Percentiles rank a stretch among this genome's conserved stretches.
These are phyloP conservation scores for Glaucidium brasilianum DNA, from an alignment of 2,113 vertebrate species.

Conservation along the genomic window DNA sequence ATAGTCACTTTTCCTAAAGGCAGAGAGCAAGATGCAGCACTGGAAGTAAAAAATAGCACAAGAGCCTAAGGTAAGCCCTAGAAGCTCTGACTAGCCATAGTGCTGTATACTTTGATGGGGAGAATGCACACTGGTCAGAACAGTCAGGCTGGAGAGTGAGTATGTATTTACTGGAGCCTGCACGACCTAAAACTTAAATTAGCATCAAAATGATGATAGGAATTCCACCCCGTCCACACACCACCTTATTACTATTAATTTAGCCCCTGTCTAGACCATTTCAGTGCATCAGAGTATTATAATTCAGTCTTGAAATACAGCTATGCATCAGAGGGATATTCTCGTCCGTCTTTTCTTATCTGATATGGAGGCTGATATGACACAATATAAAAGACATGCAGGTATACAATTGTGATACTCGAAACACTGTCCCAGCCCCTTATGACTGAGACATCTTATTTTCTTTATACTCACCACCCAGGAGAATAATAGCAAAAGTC, in stretches of 20 bases:
- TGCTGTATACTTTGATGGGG: background rate
- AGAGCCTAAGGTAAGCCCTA: conserved; percentile 29
- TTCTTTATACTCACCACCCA: background rate
- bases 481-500: background rate
- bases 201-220: background rate
- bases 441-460: background rate
- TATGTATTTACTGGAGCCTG: background rate
- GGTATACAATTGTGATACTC: background rate
- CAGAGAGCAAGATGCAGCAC: background rate
- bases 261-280: background rate
- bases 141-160: background rate
- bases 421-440: background rate
- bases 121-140: background rate
- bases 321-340: background rate
- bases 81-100: background rate
- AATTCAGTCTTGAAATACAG: background rate
- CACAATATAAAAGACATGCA: background rate
- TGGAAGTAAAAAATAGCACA: background rate
- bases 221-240: background rate
- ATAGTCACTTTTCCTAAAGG: background rate
- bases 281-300: background rate
- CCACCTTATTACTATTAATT: background rate
- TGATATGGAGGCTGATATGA: background rate
- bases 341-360: background rate
- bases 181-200: background rate